Evolutionary conservation across 2,888 invertebrate genomes (phyloP).

Genomic region (Leptothorax acervorum): DNA sequence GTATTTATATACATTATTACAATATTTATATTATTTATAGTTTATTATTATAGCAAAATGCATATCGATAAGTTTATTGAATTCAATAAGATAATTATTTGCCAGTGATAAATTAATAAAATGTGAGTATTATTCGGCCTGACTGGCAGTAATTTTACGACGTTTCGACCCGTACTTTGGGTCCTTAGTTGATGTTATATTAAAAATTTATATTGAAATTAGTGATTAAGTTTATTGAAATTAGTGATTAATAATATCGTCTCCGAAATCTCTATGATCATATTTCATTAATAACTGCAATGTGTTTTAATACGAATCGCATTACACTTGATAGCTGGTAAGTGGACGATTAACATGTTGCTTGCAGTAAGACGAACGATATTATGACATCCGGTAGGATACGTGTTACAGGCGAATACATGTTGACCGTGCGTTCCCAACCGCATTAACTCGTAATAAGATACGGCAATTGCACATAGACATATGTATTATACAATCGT

Average conservation of each 20-base stretch:
- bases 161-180: too few relatives aligned
- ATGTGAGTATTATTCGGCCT: too few relatives aligned
- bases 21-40: background rate
- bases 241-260: background rate
- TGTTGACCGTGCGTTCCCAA: constrained; percentile 50
- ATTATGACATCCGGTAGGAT: constrained; percentile 70
- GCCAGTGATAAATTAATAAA: too few relatives aligned
- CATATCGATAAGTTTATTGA: background rate
- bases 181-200: too few relatives aligned
- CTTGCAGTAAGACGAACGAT: constrained; percentile 65
- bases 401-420: constrained; percentile 53
- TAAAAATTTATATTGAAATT: too few relatives aligned
- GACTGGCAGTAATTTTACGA: too few relatives aligned
- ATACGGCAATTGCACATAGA: constrained; percentile 24
- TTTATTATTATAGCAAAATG: background rate
- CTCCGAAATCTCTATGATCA: background rate
- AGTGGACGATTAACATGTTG: constrained; percentile 59
- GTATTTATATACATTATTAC: background rate
- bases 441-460: constrained; percentile 25
- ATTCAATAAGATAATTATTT: too few relatives aligned
- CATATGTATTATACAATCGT: background rate
- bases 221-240: background rate
- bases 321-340: constrained; percentile 20
- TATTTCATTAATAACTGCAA: background rate
- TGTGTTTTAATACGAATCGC: constrained; percentile 5